Percentiles rank a stretch among this genome's conserved stretches.
phyloP scores from a whole-genome alignment of 2,888 invertebrate genomes.

The Harpalus rufipes region DNA sequence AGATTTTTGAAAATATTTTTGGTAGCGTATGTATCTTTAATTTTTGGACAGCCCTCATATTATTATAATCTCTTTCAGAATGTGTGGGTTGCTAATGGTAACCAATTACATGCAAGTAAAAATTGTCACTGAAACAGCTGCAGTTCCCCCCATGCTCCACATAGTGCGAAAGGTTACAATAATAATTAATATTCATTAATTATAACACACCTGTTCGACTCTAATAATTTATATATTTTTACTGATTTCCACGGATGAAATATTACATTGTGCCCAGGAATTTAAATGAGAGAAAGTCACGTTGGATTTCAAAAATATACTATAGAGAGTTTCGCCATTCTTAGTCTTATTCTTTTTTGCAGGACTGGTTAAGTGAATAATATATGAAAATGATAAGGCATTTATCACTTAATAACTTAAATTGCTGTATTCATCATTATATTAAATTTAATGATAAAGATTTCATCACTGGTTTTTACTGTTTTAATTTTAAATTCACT shows the following conservation, averaged over 20 bases:
- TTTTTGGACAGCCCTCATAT: too few relatives aligned
- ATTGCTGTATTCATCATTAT: neutral
- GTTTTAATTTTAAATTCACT: neutral
- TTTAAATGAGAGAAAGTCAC: neutral
- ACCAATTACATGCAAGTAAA: neutral
- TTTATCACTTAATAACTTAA: conserved; percentile 1
- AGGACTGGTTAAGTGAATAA: neutral
- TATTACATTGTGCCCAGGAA: neutral
- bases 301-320: neutral
- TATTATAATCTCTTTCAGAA: neutral
- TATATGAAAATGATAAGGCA: neutral
- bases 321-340: neutral
- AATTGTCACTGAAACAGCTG: neutral
- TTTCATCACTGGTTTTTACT: neutral
- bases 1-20: too few relatives aligned
- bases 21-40: too few relatives aligned
- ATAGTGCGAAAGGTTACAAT: neutral
- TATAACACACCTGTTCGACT: neutral
- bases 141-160: neutral
- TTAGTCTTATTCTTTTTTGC: neutral
- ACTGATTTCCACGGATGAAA: neutral
- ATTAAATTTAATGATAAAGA: neutral
- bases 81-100: neutral
- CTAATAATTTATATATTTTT: neutral
- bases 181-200: conserved; percentile 4